Base-by-base conservation (phyloP, 2,888 invertebrate genomes). In the Protodeltote pygarga region DNA sequence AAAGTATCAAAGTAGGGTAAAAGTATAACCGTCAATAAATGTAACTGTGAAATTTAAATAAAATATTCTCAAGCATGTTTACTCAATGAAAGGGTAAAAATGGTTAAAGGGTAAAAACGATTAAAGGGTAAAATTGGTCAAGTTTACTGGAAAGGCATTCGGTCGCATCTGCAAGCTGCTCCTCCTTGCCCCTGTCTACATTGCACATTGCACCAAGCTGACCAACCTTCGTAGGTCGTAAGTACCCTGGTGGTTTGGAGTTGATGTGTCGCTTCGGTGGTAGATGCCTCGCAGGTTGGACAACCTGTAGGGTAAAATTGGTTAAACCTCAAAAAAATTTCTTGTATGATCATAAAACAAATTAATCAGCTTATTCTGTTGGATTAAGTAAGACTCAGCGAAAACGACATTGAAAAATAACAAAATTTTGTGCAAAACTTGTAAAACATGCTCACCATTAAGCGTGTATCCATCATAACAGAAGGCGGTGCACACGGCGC, bases 81-180 rank as follows among this genome's bases (percentile, higher is more conserved):
- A 19, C 4, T 19, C 6, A 11, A 19, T 3, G 24, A 9, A 6
- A 11, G 35, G 41, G 29, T 52, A 39, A 58, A 41, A 32, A 1
- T 3, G 4, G 15, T 47, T 41, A 45, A 47, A 10, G 44, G 37
- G 40, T 41, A 54, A 47, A 28, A 14, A 1, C 15, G 8, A 27
- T 32, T 42, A 50, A 40, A 45, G 40, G 19, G 41, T 35, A 19
- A 29, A 34, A 27, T 33, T 16, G 41, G 10, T 45, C 33, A 15
- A 46, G 29, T 1, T 69, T 81, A 84, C 53, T 83, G 77, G 59
- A 94, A 93, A 1, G 95, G 95, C 31, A 94, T 87, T 41, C 95
- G 88, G 83, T 95, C 95, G 82, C 96, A 96, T 83, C 95, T 94
- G 89, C 96, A 96, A 54, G 95, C 95, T 15, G 94, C 93, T n/a